Base-by-base conservation (phyloP, 1,140 invertebrate genomes). In the Teleopsis dalmanni region DNA sequence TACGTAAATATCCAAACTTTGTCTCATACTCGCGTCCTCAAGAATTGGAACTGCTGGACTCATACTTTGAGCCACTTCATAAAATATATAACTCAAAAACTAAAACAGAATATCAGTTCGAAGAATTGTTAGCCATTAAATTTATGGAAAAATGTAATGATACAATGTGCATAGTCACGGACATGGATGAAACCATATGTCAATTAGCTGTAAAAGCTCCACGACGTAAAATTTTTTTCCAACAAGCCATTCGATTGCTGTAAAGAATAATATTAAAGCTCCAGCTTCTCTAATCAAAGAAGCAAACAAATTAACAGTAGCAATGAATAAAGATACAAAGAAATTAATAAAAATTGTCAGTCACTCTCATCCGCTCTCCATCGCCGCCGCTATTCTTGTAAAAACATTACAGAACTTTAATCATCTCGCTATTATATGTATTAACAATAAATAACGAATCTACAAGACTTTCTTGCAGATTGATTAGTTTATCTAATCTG, bases 171-270 rank as follows among this genome's bases (percentile, higher is more conserved):
- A 45, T 57, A 11, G 26, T 41, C 14, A 56, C 60, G 1, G 66
- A 68, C 29, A 69, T 71, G 65, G 68, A 71, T 19, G 67, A 69
- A 40, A 71, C 65, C 1, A 50, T 57, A 1, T 59, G 57, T 26
- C 44, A 47, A 51, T 6, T 46, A 27, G 14, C n/a, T 21, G 56
- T 57, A 9, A 47, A 56, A 11, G 47, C 56, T 45, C 57, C 59
- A 9, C 45, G 63, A 21, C 56, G 68, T n/a, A 70, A 65, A 38
- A 69, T 65, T 23, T 69, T 70, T 29, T 65, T 70, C 40, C 59
- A 2, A 38, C 51, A 26, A 33, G 55, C 14, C 51, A 44, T 40
- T 56, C 55, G 4, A 47, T 57, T 11, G 26, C 40, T n/a, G n/a
- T n/a, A n/a, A n/a, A n/a, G n/a, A n/a, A n/a, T n/a, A n/a, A n/a